These are phyloP conservation scores for Orius laevigatus DNA, from an alignment of 1,140 invertebrate genomes.

Conservation along the genomic window DNA sequence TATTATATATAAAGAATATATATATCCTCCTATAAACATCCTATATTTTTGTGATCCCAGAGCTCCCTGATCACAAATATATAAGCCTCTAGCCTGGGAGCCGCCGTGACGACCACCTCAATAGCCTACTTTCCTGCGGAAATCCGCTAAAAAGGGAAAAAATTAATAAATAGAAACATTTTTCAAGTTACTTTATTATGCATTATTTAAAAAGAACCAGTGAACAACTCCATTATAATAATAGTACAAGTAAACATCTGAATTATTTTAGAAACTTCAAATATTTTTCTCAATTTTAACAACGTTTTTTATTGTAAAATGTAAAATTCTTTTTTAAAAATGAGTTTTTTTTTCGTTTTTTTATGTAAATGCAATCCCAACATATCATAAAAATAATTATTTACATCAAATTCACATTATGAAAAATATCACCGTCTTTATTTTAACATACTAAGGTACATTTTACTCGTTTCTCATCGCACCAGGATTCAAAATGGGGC, in stretches of 20 bases:
- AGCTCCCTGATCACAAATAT: too few species aligned
- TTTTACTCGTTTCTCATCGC: background rate
- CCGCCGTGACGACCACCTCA: too few species aligned
- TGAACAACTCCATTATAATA: slow-evolving; percentile 14
- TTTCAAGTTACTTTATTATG: slow-evolving; percentile 16
- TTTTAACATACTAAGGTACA: slow-evolving; percentile 14
- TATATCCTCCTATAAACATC: background rate
- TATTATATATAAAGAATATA: background rate
- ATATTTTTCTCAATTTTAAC: slow-evolving; percentile 11
- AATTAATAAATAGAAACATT: slow-evolving; percentile 4
- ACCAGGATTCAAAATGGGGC: too few species aligned
- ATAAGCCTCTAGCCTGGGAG: too few species aligned
- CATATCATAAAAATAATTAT: slow-evolving; percentile 16
- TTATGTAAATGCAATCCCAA: slow-evolving; percentile 14
- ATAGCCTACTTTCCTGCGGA: background rate
- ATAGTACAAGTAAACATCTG: slow-evolving; percentile 17
- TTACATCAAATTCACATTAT: slow-evolving; percentile 11
- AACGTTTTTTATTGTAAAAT: slow-evolving; percentile 5
- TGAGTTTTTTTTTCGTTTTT: too few species aligned
- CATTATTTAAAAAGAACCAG: slow-evolving; percentile 17
- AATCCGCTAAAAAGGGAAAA: background rate
- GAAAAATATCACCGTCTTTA: slow-evolving; percentile 16
- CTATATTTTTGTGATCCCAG: too few species aligned
- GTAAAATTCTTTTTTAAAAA: background rate
- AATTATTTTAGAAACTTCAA: slow-evolving; percentile 11